Percentiles rank a stretch among this genome's conserved stretches.
These are phyloP conservation scores for Agapetus fuscipes DNA, from an alignment of 2,888 invertebrate species.

Conservation along the genomic window DNA sequence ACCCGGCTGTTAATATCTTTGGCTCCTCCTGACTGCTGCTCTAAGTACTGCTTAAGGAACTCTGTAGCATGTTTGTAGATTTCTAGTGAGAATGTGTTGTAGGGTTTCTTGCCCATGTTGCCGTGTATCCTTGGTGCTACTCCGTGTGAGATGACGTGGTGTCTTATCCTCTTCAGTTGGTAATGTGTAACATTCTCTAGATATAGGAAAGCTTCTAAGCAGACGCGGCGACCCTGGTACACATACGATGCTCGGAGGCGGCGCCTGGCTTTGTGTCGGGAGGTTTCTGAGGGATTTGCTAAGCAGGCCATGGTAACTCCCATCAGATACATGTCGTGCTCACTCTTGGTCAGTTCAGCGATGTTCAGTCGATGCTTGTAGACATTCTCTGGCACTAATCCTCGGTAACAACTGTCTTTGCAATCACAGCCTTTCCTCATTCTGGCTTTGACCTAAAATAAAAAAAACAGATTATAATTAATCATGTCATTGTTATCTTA, in stretches of 20 bases:
- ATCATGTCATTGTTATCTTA: not conserved
- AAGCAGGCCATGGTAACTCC: slow-evolving; percentile 76
- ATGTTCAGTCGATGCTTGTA: slow-evolving; percentile 69
- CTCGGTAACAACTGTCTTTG: slow-evolving; percentile 66
- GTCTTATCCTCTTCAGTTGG: slow-evolving; percentile 65
- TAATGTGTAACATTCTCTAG: slow-evolving; percentile 73
- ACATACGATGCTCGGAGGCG: slow-evolving; percentile 66
- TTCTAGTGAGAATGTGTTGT: slow-evolving; percentile 69
- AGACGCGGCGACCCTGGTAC: slow-evolving; percentile 67
- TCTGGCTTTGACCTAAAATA: slow-evolving; percentile 55
- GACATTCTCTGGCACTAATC: slow-evolving; percentile 64
- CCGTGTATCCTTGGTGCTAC: slow-evolving; percentile 71
- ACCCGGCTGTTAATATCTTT: slow-evolving; percentile 38
- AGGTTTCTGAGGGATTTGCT: slow-evolving; percentile 63
- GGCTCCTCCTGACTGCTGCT: slow-evolving; percentile 50
- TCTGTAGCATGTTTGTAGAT: slow-evolving; percentile 70
- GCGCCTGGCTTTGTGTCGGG: slow-evolving; percentile 61
- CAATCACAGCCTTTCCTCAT: slow-evolving; percentile 68
- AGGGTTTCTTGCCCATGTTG: slow-evolving; percentile 70
- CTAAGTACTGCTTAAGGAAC: slow-evolving; percentile 63
- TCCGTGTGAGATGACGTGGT: slow-evolving; percentile 70
- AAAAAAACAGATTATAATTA: not conserved
- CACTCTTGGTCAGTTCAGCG: slow-evolving; percentile 69
- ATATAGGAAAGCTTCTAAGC: slow-evolving; percentile 68
- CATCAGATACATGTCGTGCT: slow-evolving; percentile 79